phyloP scores from a whole-genome alignment of 2,113 vertebrate species.

The Cromileptes altivelis region DNA sequence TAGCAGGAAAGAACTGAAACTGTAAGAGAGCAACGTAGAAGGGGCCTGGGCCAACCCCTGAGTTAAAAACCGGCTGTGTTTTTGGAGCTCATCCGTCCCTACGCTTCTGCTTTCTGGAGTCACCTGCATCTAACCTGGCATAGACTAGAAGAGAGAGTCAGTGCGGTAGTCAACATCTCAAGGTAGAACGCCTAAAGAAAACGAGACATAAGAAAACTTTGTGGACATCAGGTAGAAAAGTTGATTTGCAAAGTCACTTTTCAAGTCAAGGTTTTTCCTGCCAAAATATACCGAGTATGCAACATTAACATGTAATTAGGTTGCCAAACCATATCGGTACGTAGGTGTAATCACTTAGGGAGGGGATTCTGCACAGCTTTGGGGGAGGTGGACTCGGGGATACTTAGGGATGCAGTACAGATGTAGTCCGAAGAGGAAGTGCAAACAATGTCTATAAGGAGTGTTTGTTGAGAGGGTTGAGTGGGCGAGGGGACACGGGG shows the following conservation, averaged over 20 bases:
- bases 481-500: conserved; percentile 50
- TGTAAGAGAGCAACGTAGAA: conserved; percentile 55
- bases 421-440: conserved; percentile 84
- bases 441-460: conserved; percentile 87
- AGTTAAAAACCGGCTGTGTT: conserved; percentile 82
- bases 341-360: conserved; percentile 61
- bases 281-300: conserved; percentile 81
- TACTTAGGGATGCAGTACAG: conserved; percentile 72
- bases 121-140: conserved; percentile 77
- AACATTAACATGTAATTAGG: conserved; percentile 80
- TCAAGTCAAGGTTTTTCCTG: conserved; percentile 85
- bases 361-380: conserved; percentile 75
- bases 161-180: conserved; percentile 65
- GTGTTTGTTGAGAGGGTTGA: conserved; percentile 60
- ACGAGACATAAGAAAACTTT: conserved; percentile 79
- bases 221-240: conserved; percentile 88
- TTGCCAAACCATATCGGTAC: conserved; percentile 75
- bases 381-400: conserved; percentile 42
- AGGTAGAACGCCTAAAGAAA: conserved; percentile 66
- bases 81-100: conserved; percentile 50
- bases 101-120: conserved; percentile 68
- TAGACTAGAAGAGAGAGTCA: conserved; percentile 68
- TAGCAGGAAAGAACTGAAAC: conserved; percentile 84
- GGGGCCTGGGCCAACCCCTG: conserved; percentile 84
- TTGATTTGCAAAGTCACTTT: conserved; percentile 87